Conservation (phyloP, 2,797 vertebrate genomes). For the Tamandua tetradactyla region DNA sequence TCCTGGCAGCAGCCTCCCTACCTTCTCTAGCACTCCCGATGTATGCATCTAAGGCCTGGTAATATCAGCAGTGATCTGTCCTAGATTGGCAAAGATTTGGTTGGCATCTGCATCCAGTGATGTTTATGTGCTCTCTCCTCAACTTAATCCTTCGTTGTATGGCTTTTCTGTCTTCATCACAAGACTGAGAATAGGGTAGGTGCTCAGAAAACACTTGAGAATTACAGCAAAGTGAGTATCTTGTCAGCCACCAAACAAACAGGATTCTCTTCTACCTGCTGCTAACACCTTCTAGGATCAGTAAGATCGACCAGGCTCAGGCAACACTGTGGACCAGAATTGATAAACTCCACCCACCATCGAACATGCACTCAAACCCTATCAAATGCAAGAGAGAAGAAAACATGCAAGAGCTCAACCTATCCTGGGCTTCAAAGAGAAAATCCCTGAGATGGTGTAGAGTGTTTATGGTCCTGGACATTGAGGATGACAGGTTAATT, state of each 20-base stretch:
- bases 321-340: not conserved
- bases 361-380: not conserved
- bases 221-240: not conserved
- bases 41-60: not conserved
- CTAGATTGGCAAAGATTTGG: not conserved
- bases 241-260: not conserved
- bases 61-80: not conserved
- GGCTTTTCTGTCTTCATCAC: not conserved
- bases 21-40: not conserved
- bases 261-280: not conserved
- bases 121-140: not conserved
- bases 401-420: not conserved
- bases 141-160: not conserved
- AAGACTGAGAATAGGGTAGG: not conserved
- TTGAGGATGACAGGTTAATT: not conserved
- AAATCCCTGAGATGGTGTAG: not conserved
- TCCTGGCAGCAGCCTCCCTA: accelerated
- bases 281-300: not conserved
- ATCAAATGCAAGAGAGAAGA: accelerated
- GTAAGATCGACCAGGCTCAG: not conserved
- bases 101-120: not conserved
- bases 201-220: not conserved
- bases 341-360: not conserved
- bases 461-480: not conserved
- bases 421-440: not conserved